Evolutionary conservation across 2,113 vertebrate species (phyloP).

Genomic region (Anguilla japonica): DNA sequence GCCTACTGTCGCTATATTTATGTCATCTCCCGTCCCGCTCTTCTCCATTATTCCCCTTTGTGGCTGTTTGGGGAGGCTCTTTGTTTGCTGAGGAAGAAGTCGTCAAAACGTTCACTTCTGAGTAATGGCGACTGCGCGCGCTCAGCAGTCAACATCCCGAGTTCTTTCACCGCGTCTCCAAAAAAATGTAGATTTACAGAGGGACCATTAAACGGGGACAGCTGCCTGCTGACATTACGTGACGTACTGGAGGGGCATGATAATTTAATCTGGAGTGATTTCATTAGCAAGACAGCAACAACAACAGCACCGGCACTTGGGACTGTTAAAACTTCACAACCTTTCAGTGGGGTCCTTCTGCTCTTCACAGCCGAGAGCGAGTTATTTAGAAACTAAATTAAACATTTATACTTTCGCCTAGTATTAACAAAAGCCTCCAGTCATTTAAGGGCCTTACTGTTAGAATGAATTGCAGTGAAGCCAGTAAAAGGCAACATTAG

Average conservation of each 20-base stretch:
- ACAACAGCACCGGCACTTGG: not conserved
- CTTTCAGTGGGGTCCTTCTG: not conserved
- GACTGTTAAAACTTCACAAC: not conserved
- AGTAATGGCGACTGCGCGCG: not conserved
- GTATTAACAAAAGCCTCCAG: not conserved
- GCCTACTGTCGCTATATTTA: constrained; percentile 22
- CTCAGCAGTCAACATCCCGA: not conserved
- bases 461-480: constrained; percentile 17
- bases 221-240: not conserved
- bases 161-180: not conserved
- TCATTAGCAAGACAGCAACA: not conserved
- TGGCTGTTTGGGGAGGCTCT: not conserved
- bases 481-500: constrained; percentile 27
- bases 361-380: not conserved
- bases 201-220: not conserved
- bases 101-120: not conserved
- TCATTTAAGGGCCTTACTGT: constrained; percentile 17
- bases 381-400: not conserved
- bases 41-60: constrained; percentile 34
- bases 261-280: not conserved
- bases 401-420: not conserved
- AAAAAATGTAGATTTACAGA: not conserved
- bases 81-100: not conserved
- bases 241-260: not conserved
- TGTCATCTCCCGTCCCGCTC: constrained; percentile 36